Base-by-base conservation (phyloP, 1,140 invertebrate species). In the Atta colombica region DNA sequence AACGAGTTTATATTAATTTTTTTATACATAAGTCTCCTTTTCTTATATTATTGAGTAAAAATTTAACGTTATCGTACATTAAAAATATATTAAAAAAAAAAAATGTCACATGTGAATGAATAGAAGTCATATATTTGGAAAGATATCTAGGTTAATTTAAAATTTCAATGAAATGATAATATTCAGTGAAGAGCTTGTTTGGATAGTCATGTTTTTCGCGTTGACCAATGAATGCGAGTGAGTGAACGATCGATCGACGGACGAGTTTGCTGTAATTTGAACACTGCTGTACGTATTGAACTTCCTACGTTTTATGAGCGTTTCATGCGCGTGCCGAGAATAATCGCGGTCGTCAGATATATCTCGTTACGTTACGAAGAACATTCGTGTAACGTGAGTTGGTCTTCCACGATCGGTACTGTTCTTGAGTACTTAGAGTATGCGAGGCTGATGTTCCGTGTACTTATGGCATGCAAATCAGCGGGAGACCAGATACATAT, bases 341-440 rank as follows among this genome's bases (percentile, higher is more conserved):
- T 84, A 84, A 84, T 84, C 69, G 80, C 39, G 68, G 53, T 82
- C 53, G 80, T 84, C 74, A 72, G 78, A 82, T 82, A 82, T 72
- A 84, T 84, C 80, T 84, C 80, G 69, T 84, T 74, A 39, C 68
- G 39, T 18, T 25, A 68, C 10, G 66, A 72, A 49, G 25, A 61
- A 2, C 39, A 69, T 74, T 74, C 69, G 53, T 25, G 25, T 25
- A 25, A 25, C 25, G 25, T 61, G 80, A 61, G 68, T 61, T 39
- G 53, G 18, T 61, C 53, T 53, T 61, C 21, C 66, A 55, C 68
- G 69, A 71, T 72, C 68, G 68, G 55, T 55, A 63, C 21, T 77
- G 21, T 28, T 21, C 45, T 7, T 12, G 55, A 49, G 69, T 84
- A 60, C 68, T 72, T 72, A 51, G 55, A 18, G 10, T 81, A 58